A percentile compares a stretch with the other conserved stretches of the same genome.
Evolutionary conservation across 2,888 invertebrate genomes (phyloP).

Genomic region (Cinara cedri): DNA sequence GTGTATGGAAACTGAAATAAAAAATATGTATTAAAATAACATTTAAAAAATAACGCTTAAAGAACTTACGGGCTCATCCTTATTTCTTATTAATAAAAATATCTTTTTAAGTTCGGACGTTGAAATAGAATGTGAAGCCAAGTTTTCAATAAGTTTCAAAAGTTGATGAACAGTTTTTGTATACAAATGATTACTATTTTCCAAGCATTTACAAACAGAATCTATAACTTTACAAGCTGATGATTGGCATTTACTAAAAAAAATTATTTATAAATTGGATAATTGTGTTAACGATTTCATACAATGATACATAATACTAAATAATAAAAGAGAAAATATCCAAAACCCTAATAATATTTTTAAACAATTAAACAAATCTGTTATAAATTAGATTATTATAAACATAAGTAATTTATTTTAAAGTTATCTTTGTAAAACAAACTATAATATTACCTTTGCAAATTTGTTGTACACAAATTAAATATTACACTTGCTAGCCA

Average conservation of each 20-base stretch:
- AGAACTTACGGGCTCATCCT: constrained; percentile 62
- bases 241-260: constrained; percentile 66
- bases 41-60: background rate
- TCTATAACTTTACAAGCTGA: constrained; percentile 66
- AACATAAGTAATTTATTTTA: background rate
- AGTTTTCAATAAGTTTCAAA: constrained; percentile 67
- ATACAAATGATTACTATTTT: constrained; percentile 63
- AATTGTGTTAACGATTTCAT: too few relatives aligned
- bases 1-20: constrained; percentile 62
- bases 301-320: too few relatives aligned
- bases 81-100: constrained; percentile 64
- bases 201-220: constrained; percentile 64
- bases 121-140: constrained; percentile 68
- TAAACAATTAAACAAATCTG: too few relatives aligned
- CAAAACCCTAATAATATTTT: too few relatives aligned
- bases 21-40: constrained; percentile 14
- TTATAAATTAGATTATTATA: too few relatives aligned
- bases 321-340: too few relatives aligned
- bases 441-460: constrained; percentile 60
- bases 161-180: constrained; percentile 65
- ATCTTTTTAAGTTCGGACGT: constrained; percentile 68
- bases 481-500: constrained; percentile 63
- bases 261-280: constrained; percentile 44
- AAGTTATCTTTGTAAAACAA: background rate
- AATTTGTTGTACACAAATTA: constrained; percentile 65